Evolutionary conservation across 1,140 invertebrate species (phyloP).

Genomic region (Zaprionus kolodkinae): DNA sequence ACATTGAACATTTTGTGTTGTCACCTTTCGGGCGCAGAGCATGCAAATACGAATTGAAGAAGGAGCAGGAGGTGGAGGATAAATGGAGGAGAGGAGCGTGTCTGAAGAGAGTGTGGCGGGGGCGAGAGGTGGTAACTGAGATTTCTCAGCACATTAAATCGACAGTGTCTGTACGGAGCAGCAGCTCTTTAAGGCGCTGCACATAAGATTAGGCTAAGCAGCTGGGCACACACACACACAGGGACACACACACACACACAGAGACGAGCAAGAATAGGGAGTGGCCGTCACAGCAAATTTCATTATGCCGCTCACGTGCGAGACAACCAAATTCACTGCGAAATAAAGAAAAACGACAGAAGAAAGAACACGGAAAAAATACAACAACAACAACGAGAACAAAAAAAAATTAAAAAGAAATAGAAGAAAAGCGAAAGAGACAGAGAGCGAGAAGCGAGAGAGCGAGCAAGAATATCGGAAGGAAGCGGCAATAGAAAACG

Average conservation of each 20-base stretch:
- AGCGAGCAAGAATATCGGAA: conserved; percentile 66
- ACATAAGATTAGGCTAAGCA: conserved; percentile 81
- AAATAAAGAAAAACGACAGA: conserved; percentile 70
- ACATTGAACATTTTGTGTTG: conserved; percentile 81
- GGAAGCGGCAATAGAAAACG: conserved; percentile 73
- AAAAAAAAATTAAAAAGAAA: conserved; percentile 51
- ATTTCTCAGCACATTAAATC: conserved; percentile 76
- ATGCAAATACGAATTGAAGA: conserved; percentile 68
- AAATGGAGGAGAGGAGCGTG: background rate
- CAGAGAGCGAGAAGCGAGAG: conserved; percentile 12
- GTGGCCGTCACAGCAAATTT: conserved; percentile 66
- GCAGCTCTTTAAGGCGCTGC: conserved; percentile 65
- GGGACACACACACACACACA: conserved; percentile 22
- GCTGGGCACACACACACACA: conserved; percentile 62
- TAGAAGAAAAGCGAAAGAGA: conserved; percentile 26
- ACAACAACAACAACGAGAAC: conserved; percentile 31
- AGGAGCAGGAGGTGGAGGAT: conserved; percentile 37
- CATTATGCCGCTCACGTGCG: conserved; percentile 82
- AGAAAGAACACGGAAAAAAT: conserved; percentile 41
- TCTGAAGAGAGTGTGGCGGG: background rate
- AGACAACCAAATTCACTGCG: conserved; percentile 83
- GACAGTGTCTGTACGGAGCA: conserved; percentile 41
- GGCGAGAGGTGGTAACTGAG: conserved; percentile 58
- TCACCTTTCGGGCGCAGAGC: conserved; percentile 66
- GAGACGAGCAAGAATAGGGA: conserved; percentile 56